These are phyloP conservation scores for Netelia virgata DNA, from an alignment of 2,888 invertebrate species.

Conservation along the genomic window DNA sequence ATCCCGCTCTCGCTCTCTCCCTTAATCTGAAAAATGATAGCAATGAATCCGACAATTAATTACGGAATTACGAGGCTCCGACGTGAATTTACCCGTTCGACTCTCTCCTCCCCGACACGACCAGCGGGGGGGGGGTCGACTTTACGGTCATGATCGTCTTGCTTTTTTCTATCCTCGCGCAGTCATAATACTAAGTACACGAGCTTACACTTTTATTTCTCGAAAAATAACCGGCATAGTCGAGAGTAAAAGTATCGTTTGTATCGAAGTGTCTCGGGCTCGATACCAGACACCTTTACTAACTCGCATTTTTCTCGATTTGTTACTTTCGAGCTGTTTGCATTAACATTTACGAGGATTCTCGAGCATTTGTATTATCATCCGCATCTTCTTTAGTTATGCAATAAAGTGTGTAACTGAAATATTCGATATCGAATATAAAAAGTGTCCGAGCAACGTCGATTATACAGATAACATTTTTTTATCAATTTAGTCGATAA, in stretches of 20 bases:
- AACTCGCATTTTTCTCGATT: slow-evolving; percentile 1
- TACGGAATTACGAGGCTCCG: slow-evolving; percentile 50
- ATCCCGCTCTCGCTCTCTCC: background rate
- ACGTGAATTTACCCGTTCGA: slow-evolving; percentile 41
- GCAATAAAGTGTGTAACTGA: background rate
- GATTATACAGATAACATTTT: background rate
- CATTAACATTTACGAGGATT: too few species aligned
- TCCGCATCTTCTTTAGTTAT: background rate
- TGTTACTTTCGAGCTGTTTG: background rate
- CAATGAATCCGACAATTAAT: slow-evolving; percentile 59
- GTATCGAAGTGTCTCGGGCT: background rate
- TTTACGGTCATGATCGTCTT: slow-evolving; percentile 32
- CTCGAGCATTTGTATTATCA: background rate
- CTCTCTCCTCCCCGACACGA: slow-evolving; percentile 2
- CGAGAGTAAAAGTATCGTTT: background rate
- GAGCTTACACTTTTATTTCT: slow-evolving; percentile 5
- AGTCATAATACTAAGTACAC: background rate
- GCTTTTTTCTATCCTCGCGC: background rate
- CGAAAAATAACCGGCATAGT: background rate
- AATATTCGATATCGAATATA: background rate
- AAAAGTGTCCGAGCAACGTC: background rate
- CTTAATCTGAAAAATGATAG: slow-evolving; percentile 61
- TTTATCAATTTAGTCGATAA: background rate
- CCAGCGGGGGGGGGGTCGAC: slow-evolving; percentile 6
- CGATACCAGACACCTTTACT: background rate